phyloP scores from a whole-genome alignment of 2,797 vertebrate species.

The Sebastes iracundus region DNA sequence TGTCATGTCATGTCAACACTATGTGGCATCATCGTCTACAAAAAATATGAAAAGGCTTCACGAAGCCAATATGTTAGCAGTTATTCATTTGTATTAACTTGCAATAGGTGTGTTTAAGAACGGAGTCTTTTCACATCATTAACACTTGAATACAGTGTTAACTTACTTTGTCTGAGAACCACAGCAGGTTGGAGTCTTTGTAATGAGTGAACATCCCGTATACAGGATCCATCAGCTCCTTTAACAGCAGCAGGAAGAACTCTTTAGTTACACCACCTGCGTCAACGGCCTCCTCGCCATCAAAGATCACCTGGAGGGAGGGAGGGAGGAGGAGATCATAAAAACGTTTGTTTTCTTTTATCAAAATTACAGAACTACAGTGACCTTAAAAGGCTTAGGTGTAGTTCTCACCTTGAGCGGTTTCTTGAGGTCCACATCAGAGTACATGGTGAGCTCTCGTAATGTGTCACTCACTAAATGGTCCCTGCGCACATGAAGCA shows the following conservation, averaged over 20 bases:
- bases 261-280: slow-evolving; percentile 97
- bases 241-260: slow-evolving; percentile 95
- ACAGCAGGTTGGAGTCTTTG: slow-evolving; percentile 93
- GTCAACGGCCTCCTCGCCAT: slow-evolving; percentile 96
- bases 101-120: background rate
- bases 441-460: slow-evolving; percentile 94
- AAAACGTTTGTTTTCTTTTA: background rate
- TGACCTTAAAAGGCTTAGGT: background rate
- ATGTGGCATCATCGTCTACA: too few species aligned
- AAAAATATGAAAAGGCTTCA: background rate
- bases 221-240: slow-evolving; percentile 95
- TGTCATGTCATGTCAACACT: too few species aligned
- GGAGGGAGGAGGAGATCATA: background rate
- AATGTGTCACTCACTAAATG: slow-evolving; percentile 95
- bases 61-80: background rate
- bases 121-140: background rate
- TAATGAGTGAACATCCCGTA: slow-evolving; percentile 99
- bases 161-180: slow-evolving; percentile 97
- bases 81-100: background rate
- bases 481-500: slow-evolving; percentile 93
- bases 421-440: slow-evolving; percentile 96
- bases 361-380: background rate
- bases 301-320: slow-evolving; percentile 91
- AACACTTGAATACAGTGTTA: background rate
- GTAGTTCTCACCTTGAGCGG: slow-evolving; percentile 90